Conservation (phyloP, 2,888 invertebrate genomes). For the Congeria kusceri region DNA sequence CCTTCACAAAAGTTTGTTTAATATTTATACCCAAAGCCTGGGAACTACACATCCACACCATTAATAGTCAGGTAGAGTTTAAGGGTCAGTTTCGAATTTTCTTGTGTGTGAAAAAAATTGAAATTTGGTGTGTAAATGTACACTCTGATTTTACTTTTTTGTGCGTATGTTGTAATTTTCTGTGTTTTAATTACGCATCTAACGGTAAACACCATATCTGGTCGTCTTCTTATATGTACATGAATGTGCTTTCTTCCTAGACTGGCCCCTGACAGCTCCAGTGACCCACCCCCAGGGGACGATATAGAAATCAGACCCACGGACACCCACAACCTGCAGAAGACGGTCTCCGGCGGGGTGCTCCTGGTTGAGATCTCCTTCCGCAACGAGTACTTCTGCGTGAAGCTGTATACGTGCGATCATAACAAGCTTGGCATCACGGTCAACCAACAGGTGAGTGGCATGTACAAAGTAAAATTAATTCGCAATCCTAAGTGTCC, state of each 20-base stretch:
- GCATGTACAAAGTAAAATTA: neutral
- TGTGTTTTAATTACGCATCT: too few relatives aligned
- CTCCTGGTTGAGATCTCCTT: slow-evolving; percentile 90
- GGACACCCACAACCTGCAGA: slow-evolving; percentile 87
- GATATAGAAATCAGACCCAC: slow-evolving; percentile 53
- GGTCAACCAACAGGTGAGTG: slow-evolving; percentile 79
- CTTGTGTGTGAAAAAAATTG: too few relatives aligned
- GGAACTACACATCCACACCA: too few relatives aligned
- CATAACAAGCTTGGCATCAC: slow-evolving; percentile 86
- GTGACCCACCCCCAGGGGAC: slow-evolving; percentile 1
- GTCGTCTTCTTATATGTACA: neutral
- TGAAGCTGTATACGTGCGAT: slow-evolving; percentile 90
- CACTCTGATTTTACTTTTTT: too few relatives aligned
- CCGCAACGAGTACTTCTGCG: slow-evolving; percentile 90
- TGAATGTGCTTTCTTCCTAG: neutral
- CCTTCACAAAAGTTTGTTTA: too few relatives aligned
- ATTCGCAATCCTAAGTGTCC: too few relatives aligned
- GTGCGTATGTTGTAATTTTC: too few relatives aligned
- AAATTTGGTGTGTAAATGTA: too few relatives aligned
- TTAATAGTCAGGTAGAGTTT: too few relatives aligned
- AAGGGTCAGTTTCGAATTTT: too few relatives aligned
- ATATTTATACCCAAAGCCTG: too few relatives aligned
- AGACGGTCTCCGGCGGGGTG: slow-evolving; percentile 90
- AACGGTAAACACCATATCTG: too few relatives aligned
- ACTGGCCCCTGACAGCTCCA: neutral